These are phyloP conservation scores for Hapalemur alaotrensis DNA, from an alignment of 2,797 vertebrate genomes.

Conservation along the genomic window DNA sequence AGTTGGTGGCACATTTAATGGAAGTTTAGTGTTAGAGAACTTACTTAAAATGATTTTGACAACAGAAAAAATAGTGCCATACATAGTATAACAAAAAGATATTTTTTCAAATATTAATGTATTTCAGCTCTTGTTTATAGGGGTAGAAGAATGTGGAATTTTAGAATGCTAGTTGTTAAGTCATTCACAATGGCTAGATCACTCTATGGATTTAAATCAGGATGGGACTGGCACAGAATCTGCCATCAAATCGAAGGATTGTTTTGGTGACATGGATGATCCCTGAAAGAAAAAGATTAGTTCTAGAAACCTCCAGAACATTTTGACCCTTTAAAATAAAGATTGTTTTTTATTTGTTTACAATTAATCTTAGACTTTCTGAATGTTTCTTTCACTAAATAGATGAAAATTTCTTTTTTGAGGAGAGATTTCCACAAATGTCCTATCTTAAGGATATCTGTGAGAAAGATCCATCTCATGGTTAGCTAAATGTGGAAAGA, in stretches of 20 bases:
- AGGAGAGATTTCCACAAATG: not conserved
- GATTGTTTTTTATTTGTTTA: not conserved
- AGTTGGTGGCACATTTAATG: constrained; percentile 21
- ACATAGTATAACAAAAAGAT: not conserved
- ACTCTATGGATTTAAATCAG: not conserved
- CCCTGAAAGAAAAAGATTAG: not conserved
- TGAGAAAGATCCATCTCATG: not conserved
- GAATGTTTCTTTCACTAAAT: not conserved
- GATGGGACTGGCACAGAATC: not conserved
- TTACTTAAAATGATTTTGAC: constrained; percentile 30
- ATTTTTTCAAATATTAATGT: not conserved
- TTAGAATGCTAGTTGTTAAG: not conserved
- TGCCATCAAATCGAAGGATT: not conserved
- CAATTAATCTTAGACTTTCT: not conserved
- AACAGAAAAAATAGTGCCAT: not conserved
- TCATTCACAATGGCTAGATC: not conserved
- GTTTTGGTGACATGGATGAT: not conserved
- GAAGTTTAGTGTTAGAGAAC: constrained; percentile 3
- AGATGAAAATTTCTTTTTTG: not conserved
- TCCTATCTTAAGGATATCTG: not conserved
- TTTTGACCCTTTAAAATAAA: constrained; percentile 15
- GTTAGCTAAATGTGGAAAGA: not conserved
- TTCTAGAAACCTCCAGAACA: constrained; percentile 14
- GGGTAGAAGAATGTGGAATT: not conserved
- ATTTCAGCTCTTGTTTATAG: not conserved